Evolutionary conservation across 35 echinoderm and acorn worm species (phyloP).

Genomic region (Apostichopus californicus): DNA sequence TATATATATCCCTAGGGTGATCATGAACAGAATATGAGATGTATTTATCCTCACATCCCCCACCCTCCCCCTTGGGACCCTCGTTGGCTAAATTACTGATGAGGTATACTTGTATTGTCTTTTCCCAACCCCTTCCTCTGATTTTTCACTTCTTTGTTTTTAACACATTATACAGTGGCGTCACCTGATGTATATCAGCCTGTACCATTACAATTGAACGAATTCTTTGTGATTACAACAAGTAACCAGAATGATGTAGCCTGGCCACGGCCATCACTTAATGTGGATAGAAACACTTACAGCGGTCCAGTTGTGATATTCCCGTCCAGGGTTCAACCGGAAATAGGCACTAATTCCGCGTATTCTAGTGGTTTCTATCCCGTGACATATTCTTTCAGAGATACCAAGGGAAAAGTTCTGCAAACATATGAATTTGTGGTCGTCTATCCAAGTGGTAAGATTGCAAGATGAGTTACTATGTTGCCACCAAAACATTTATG

Average conservation of each 20-base stretch:
- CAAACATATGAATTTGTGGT: constrained; percentile 2
- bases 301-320: neutral
- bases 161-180: no score
- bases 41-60: no score
- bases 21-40: no score
- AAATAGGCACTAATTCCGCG: neutral
- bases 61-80: no score
- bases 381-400: neutral
- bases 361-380: constrained; percentile 4
- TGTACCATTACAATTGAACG: neutral
- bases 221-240: neutral
- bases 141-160: no score
- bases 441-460: constrained; percentile 7
- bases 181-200: no score
- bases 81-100: no score
- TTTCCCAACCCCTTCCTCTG: no score
- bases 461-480: no score
- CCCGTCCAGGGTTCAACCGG: constrained; percentile 28
- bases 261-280: neutral
- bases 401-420: neutral
- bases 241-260: neutral
- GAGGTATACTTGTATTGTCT: no score
- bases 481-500: no score
- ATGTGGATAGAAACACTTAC: neutral
- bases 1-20: no score